Conservation (phyloP, 2,888 invertebrate species). For the Colostygia pectinataria region DNA sequence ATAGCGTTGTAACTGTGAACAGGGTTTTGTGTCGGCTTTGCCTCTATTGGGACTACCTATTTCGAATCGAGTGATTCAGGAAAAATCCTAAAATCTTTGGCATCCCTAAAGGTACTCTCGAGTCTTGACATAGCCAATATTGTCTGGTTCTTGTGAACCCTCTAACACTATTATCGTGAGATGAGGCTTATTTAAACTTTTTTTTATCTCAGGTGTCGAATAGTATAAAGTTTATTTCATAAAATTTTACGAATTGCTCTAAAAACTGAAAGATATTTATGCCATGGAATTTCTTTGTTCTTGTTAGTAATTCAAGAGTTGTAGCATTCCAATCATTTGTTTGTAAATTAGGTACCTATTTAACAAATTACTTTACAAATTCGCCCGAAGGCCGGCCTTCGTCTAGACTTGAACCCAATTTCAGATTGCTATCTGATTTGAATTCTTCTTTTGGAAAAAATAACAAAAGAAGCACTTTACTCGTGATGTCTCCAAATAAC, state of each 20-base stretch:
- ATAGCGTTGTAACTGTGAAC: constrained; percentile 51
- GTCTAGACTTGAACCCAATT: constrained; percentile 6
- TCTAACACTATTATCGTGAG: no score
- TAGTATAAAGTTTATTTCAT: no score
- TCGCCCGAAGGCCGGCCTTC: neutral
- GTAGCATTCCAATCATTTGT: constrained; percentile 9
- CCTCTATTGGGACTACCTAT: constrained; percentile 6
- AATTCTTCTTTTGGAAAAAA: no score
- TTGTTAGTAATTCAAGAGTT: constrained; percentile 2
- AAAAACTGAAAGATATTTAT: neutral
- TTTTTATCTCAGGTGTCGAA: no score
- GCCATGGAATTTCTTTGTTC: constrained; percentile 5
- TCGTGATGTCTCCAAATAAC: no score
- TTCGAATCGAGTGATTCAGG: neutral
- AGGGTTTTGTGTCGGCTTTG: constrained; percentile 5
- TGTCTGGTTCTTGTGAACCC: neutral
- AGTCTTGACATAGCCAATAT: neutral
- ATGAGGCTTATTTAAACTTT: no score
- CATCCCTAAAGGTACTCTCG: neutral
- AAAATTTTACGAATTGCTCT: constrained; percentile 3
- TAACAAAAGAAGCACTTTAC: no score
- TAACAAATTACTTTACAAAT: neutral
- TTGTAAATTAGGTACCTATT: constrained; percentile 3
- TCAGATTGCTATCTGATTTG: neutral
- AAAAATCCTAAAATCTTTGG: neutral